These are phyloP conservation scores for Macropis europaea DNA, from an alignment of 2,888 invertebrate genomes.

Conservation along the genomic window DNA sequence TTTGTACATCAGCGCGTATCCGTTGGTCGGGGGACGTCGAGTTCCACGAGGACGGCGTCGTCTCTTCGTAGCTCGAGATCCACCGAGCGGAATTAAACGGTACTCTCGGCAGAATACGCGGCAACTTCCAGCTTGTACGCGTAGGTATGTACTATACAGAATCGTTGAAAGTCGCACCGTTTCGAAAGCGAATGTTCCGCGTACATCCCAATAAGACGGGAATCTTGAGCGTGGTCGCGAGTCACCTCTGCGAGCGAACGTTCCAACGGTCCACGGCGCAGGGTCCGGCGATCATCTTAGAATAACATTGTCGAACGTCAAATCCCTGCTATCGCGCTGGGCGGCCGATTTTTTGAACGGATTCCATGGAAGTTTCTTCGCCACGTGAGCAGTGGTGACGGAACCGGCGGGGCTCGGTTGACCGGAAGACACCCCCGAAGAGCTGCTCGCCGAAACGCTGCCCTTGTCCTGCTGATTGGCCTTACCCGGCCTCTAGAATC, in stretches of 20 bases:
- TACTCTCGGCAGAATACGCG: background rate
- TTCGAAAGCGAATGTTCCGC: background rate
- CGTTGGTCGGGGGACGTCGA: background rate
- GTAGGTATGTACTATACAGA: background rate
- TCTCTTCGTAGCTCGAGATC: background rate
- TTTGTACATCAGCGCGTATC: slow-evolving; percentile 10
- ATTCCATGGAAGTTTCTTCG: slow-evolving; percentile 85
- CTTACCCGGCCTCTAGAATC: slow-evolving; percentile 78
- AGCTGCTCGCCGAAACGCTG: slow-evolving; percentile 82
- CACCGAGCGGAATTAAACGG: background rate
- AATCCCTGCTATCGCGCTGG: slow-evolving; percentile 82
- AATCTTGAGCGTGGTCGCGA: background rate
- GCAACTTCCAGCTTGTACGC: background rate
- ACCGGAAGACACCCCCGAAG: slow-evolving; percentile 82
- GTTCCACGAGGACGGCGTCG: background rate
- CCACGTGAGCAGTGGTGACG: slow-evolving; percentile 80
- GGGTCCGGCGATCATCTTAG: slow-evolving; percentile 80
- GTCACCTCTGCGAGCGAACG: background rate
- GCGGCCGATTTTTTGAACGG: slow-evolving; percentile 85
- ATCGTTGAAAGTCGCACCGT: background rate
- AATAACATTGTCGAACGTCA: slow-evolving; percentile 82
- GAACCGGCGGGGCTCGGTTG: slow-evolving; percentile 83
- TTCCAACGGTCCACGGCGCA: background rate
- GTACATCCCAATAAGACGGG: background rate
- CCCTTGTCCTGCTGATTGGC: slow-evolving; percentile 80